A percentile compares a stretch with the other conserved stretches of the same genome.
Conservation (phyloP, 2,797 vertebrate species). For the Odontamblyopus rebecca region DNA sequence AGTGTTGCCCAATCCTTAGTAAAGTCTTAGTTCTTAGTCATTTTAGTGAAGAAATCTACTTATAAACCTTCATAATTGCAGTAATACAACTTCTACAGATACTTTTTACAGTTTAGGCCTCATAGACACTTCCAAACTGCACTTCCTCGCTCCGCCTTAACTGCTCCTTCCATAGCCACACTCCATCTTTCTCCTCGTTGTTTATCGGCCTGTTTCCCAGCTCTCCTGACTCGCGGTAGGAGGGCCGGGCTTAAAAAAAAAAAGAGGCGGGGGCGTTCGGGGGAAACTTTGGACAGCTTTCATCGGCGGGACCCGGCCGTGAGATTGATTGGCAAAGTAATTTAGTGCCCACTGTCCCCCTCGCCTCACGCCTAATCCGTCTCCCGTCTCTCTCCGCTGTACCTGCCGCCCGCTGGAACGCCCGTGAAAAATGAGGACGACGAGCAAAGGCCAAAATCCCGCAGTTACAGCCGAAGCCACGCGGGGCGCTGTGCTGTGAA, state of each 20-base stretch:
- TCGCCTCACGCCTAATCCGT: constrained; percentile 40
- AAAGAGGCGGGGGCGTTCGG: not conserved
- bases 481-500: not conserved
- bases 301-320: constrained; percentile 66
- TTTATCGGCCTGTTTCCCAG: constrained; percentile 64
- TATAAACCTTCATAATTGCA: too few species aligned
- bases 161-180: constrained; percentile 42
- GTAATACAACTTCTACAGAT: too few species aligned
- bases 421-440: constrained; percentile 3
- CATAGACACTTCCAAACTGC: constrained; percentile 16
- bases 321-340: constrained; percentile 84
- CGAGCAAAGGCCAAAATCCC: not conserved
- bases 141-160: constrained; percentile 19
- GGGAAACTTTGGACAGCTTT: constrained; percentile 77
- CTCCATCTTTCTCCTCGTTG: constrained; percentile 72
- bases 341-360: constrained; percentile 73
- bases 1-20: too few species aligned
- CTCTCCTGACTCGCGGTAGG: constrained; percentile 73
- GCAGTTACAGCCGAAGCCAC: not conserved
- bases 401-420: constrained; percentile 52
- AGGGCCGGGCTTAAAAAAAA: constrained; percentile 41
- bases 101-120: not conserved
- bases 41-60: too few species aligned
- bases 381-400: constrained; percentile 51
- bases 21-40: too few species aligned